Percentiles rank a stretch among this genome's conserved stretches.
phyloP scores from a whole-genome alignment of 2,797 vertebrate genomes.

The Serranus cabrilla region DNA sequence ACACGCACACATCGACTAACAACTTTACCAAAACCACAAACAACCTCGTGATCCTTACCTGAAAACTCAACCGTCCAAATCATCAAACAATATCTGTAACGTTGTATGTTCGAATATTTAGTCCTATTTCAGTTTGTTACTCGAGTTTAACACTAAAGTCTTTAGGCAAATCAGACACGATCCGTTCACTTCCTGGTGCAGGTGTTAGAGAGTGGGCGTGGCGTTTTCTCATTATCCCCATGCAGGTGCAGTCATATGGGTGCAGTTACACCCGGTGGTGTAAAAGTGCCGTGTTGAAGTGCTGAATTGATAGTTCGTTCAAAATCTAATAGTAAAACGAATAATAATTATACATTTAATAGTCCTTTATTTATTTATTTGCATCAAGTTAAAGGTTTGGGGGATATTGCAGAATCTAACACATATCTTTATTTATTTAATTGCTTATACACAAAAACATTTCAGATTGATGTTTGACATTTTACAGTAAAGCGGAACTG shows the following conservation, averaged over 20 bases:
- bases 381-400: neutral
- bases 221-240: neutral
- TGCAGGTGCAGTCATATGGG: neutral
- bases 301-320: neutral
- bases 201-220: slow-evolving; percentile 41
- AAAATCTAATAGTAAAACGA: too few relatives aligned
- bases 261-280: neutral
- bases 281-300: too few relatives aligned
- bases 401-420: neutral
- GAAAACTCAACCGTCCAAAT: neutral
- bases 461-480: neutral
- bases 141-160: neutral
- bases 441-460: neutral
- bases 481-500: too few relatives aligned
- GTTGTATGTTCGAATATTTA: neutral
- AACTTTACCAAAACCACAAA: neutral
- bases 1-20: neutral
- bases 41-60: slow-evolving; percentile 23
- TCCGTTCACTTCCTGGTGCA: slow-evolving; percentile 55
- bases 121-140: neutral
- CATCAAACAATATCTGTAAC: rapidly evolving
- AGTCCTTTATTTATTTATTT: neutral
- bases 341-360: neutral
- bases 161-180: too few relatives aligned
- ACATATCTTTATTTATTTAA: neutral